A percentile compares a stretch with the other conserved stretches of the same genome.
Evolutionary conservation across 2,888 invertebrate species (phyloP).

Genomic region (Drosophila vallismaia): DNA sequence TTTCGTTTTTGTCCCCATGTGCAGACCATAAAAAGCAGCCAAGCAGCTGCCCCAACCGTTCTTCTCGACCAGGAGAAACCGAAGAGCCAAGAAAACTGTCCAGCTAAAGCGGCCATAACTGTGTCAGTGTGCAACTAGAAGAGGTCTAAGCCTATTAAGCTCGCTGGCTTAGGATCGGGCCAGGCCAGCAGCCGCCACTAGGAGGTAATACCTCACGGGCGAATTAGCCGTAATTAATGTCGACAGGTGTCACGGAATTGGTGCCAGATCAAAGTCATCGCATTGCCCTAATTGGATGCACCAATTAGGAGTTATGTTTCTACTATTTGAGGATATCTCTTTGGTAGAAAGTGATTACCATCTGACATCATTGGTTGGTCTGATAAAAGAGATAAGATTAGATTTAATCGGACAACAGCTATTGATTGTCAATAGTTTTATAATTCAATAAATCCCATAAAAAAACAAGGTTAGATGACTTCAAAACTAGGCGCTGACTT

Average conservation of each 20-base stretch:
- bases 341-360: background rate
- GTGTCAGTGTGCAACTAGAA: constrained; percentile 56
- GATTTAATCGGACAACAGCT: background rate
- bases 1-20: constrained; percentile 29
- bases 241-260: constrained; percentile 58
- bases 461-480: background rate
- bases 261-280: constrained; percentile 51
- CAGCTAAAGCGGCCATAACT: constrained; percentile 48
- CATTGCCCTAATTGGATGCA: constrained; percentile 35
- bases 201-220: constrained; percentile 22
- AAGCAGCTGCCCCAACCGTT: constrained; percentile 28
- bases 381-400: background rate
- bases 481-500: constrained; percentile 42
- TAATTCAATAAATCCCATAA: background rate
- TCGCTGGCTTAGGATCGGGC: constrained; percentile 64
- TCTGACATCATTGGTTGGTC: background rate
- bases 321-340: background rate
- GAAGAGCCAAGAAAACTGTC: constrained; percentile 53
- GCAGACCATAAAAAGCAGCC: constrained; percentile 50
- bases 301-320: constrained; percentile 24
- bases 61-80: constrained; percentile 20
- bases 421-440: background rate
- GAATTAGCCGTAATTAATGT: constrained; percentile 69
- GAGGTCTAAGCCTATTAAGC: constrained; percentile 66
- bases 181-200: constrained; percentile 35